Base-by-base conservation (phyloP, 2,888 invertebrate species). In the Seladonia tumulorum region DNA sequence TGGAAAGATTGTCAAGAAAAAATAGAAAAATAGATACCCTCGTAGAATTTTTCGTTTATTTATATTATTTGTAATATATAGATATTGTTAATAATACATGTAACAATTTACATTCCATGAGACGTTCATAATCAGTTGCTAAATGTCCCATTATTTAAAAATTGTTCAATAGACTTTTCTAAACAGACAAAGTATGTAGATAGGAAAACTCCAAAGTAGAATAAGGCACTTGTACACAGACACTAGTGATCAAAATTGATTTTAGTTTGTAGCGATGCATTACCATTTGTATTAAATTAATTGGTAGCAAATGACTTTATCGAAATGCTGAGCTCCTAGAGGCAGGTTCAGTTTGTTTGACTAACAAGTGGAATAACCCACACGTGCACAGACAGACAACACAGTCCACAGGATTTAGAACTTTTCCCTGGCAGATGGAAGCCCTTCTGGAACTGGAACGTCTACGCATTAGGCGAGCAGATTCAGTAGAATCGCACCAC, bases 351-450 rank as follows among this genome's bases (percentile, higher is more conserved):
- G 25, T 60, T 25, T 60, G 25, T 5, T 4, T 16, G 47, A 47
- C 47, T 47, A 25, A 14, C 29, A 25, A 63, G 29, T 63, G 25
- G 63, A 82, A 74, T 74, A 57, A 14, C 45, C 45, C 79, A 18
- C 16, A 22, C 12, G n/a, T 35, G 29, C 8, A 39, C 73, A 7
- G 72, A 79, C 82, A 25, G 14, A 1, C n/a, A 3, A 63, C 22
- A 47, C 74, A 22, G 18, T 7, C 16, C 2, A 63, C 12, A 39
- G 39, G 39, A 68, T 68, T 68, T 68, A 68, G 39, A 68, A 39
- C 18, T 39, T 68, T 68, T 39, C 14, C 63, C 63, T 18, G 29
- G 29, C 14, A 63, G 63, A 16, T 29, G 68, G 68, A 68, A 68
- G 68, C 68, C 68, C 68, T 39, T 68, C 39, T 8, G 22, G 18